Conservation (phyloP, 2,888 invertebrate genomes). For the Platycheirus albimanus region DNA sequence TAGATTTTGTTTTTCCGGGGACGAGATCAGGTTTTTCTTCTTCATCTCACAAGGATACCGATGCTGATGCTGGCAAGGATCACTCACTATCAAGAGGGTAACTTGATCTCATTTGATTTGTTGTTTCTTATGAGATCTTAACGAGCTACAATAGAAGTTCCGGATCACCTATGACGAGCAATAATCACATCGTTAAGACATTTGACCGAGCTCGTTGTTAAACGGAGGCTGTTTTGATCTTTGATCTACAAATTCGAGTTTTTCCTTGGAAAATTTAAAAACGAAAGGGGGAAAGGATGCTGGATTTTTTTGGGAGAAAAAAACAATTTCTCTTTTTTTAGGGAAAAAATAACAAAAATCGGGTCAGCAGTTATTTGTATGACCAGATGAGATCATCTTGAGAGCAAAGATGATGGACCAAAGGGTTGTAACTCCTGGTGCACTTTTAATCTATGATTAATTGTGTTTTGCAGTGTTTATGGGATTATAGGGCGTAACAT, state of each 20-base stretch:
- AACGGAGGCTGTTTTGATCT: conserved; percentile 58
- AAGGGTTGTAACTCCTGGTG: conserved; percentile 55
- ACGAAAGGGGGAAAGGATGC: conserved; percentile 30
- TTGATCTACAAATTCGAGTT: conserved; percentile 52
- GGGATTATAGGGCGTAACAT: conserved; percentile 53
- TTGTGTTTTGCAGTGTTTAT: conserved; percentile 63
- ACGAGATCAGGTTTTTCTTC: conserved; percentile 43
- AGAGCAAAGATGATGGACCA: conserved; percentile 55
- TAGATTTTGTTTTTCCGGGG: conserved; percentile 33
- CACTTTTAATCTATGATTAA: conserved; percentile 60
- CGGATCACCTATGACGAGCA: conserved; percentile 61
- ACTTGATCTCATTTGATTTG: conserved; percentile 53
- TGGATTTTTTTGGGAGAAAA: conserved; percentile 44
- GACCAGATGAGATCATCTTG: conserved; percentile 41
- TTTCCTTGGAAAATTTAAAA: conserved; percentile 11
- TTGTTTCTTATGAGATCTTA: conserved; percentile 29
- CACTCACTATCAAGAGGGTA: too few species aligned
- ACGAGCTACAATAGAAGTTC: conserved; percentile 52
- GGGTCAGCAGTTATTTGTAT: conserved; percentile 47
- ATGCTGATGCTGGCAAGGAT: conserved; percentile 65
- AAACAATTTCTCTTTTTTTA: conserved; percentile 25
- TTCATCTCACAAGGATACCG: conserved; percentile 19
- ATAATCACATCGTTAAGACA: conserved; percentile 73
- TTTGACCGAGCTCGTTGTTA: conserved; percentile 59
- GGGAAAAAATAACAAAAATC: conserved; percentile 7